Evolutionary conservation across 2,113 vertebrate species (phyloP).

Genomic region (Dicrurus megarhynchus): DNA sequence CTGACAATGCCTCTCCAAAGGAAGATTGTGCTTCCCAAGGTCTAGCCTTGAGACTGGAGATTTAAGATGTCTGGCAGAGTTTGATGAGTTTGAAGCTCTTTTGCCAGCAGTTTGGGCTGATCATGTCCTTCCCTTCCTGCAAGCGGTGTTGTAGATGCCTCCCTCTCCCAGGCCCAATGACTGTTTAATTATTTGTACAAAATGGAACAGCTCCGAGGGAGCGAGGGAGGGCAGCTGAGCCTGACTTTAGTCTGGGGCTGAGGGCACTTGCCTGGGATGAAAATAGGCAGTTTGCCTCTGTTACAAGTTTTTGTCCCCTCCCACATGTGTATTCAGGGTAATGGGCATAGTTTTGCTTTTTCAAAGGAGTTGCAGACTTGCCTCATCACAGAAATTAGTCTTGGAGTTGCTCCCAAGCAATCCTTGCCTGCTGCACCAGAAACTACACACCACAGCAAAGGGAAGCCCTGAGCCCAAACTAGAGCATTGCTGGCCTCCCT

Average conservation of each 20-base stretch:
- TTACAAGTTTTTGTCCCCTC: not conserved
- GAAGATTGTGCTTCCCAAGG: not conserved
- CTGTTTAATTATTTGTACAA: slow-evolving; percentile 9
- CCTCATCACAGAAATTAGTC: not conserved
- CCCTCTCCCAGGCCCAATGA: not conserved
- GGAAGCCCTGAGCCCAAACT: not conserved
- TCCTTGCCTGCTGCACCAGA: not conserved
- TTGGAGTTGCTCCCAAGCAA: not conserved
- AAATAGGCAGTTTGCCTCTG: not conserved
- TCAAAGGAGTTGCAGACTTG: not conserved
- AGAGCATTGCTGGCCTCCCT: not conserved
- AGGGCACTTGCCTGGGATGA: not conserved
- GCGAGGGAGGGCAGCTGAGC: rapidly evolving
- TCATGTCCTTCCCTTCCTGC: not conserved
- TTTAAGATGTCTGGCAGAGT: not conserved
- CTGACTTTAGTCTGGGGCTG: not conserved
- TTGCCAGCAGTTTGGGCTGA: not conserved
- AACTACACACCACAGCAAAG: not conserved
- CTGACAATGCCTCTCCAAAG: slow-evolving; percentile 1
- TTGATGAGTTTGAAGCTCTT: slow-evolving; percentile 8
- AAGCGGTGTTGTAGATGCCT: not conserved
- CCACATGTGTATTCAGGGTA: not conserved
- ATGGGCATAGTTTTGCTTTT: not conserved
- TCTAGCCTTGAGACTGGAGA: not conserved
- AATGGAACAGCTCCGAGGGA: not conserved